phyloP scores from a whole-genome alignment of 2,113 vertebrate genomes.

The Spea multiplicata region DNA sequence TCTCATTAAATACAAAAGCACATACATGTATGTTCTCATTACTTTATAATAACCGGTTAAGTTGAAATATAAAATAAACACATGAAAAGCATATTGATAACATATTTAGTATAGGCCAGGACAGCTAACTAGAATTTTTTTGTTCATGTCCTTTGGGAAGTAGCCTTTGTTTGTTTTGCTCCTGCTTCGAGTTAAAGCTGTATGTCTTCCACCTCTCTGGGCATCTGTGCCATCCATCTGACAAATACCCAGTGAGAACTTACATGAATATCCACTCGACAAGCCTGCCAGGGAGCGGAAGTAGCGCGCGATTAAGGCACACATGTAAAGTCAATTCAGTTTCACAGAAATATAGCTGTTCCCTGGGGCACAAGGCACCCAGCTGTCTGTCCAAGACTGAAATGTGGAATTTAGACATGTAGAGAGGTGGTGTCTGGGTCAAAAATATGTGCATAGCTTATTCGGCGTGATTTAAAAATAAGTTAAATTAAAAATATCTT shows the following conservation, averaged over 20 bases:
- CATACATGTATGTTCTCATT: no score
- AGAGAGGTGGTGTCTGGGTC: background rate
- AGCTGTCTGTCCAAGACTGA: constrained; percentile 27
- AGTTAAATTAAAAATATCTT: no score
- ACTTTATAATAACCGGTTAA: no score
- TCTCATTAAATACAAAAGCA: no score
- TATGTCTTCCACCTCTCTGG: constrained; percentile 32
- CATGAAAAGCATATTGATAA: no score
- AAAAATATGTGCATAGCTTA: no score
- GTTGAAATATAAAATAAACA: no score
- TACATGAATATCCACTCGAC: constrained; percentile 39
- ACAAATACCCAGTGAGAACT: constrained; percentile 40
- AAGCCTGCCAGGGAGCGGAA: constrained; percentile 34
- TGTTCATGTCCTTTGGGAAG: background rate
- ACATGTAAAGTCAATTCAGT: constrained; percentile 24
- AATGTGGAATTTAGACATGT: background rate
- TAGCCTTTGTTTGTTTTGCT: background rate
- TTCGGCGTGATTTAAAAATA: no score
- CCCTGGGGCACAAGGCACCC: constrained; percentile 32
- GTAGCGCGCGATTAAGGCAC: background rate
- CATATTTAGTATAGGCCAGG: no score
- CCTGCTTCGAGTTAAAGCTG: background rate
- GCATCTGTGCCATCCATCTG: constrained; percentile 36
- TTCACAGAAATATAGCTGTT: background rate
- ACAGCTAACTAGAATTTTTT: no score